A percentile compares a stretch with the other conserved stretches of the same genome.
Evolutionary conservation across 2,797 vertebrate species (phyloP).

Genomic region (Chromis chromis): DNA sequence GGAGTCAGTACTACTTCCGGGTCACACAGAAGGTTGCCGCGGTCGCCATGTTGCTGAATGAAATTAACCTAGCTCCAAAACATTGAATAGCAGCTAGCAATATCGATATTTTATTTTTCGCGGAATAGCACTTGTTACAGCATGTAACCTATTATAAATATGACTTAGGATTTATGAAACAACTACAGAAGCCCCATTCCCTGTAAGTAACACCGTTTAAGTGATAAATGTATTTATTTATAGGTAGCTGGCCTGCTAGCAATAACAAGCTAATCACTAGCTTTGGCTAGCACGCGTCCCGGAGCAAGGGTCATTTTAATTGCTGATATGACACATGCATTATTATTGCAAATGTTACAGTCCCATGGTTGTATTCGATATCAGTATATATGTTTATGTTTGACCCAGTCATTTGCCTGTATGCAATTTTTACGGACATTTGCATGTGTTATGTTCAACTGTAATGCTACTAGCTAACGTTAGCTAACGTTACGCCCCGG

Average conservation of each 20-base stretch:
- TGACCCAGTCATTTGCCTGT: rapidly evolving
- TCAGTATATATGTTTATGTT: rapidly evolving
- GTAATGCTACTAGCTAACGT: constrained; percentile 14
- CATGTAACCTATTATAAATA: constrained; percentile 57
- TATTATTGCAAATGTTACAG: background rate
- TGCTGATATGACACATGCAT: constrained; percentile 5
- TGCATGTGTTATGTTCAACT: background rate
- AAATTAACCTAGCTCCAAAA: constrained; percentile 76
- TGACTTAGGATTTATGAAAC: constrained; percentile 71
- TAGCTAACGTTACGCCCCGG: constrained; percentile 53
- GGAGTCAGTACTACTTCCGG: constrained; percentile 75
- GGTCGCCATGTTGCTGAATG: constrained; percentile 85
- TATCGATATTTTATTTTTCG: constrained; percentile 67
- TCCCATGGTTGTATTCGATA: rapidly evolving
- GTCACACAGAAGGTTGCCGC: constrained; percentile 69
- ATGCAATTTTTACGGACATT: background rate
- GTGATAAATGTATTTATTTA: constrained; percentile 57
- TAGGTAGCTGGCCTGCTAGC: constrained; percentile 65
- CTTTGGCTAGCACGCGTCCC: constrained; percentile 58
- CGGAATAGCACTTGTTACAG: constrained; percentile 47
- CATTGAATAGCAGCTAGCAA: constrained; percentile 75
- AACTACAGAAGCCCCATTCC: constrained; percentile 47
- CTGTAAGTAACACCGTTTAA: constrained; percentile 74
- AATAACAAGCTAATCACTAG: constrained; percentile 68
- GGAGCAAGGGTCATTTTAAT: constrained; percentile 39